A percentile compares a stretch with the other conserved stretches of the same genome.
These are phyloP conservation scores for Nannoperca australis DNA, from an alignment of 2,797 vertebrate species.

Conservation along the genomic window DNA sequence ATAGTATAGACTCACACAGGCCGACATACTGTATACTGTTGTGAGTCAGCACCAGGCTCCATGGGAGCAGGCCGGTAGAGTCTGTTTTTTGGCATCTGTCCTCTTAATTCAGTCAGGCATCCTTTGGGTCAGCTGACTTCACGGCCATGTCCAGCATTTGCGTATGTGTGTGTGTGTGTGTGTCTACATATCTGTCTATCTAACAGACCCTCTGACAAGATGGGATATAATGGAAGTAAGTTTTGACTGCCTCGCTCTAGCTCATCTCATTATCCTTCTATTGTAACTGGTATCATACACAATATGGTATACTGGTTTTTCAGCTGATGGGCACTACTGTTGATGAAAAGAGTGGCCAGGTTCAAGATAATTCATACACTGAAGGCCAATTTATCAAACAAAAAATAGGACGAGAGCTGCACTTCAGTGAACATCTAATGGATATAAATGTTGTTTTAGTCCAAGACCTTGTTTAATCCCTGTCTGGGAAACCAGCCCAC, in stretches of 20 bases:
- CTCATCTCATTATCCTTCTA: not conserved
- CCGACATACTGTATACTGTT: constrained; percentile 36
- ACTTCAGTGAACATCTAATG: constrained; percentile 22
- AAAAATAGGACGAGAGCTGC: not conserved
- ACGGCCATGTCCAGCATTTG: constrained; percentile 46
- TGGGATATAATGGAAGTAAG: not conserved
- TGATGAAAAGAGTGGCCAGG: not conserved
- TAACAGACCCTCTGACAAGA: constrained; percentile 3
- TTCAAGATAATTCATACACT: not conserved
- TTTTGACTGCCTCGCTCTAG: not conserved
- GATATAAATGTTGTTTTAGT: constrained; percentile 26
- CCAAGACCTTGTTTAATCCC: constrained; percentile 36
- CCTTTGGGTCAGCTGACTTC: constrained; percentile 66
- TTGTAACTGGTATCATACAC: not conserved
- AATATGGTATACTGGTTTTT: not conserved
- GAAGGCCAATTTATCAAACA: constrained; percentile 5
- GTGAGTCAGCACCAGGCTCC: constrained; percentile 61
- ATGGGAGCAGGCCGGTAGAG: constrained; percentile 48
- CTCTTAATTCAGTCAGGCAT: constrained; percentile 71
- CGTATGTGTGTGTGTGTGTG: constrained; percentile 12
- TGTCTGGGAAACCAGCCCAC: constrained; percentile 38
- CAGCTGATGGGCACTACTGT: not conserved
- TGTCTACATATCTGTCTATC: constrained; percentile 28
- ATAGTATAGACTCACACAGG: constrained; percentile 27
- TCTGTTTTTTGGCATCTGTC: constrained; percentile 68